A percentile compares a stretch with the other conserved stretches of the same genome.
phyloP scores from a whole-genome alignment of 2,113 vertebrate genomes.

The Elephas maximus region DNA sequence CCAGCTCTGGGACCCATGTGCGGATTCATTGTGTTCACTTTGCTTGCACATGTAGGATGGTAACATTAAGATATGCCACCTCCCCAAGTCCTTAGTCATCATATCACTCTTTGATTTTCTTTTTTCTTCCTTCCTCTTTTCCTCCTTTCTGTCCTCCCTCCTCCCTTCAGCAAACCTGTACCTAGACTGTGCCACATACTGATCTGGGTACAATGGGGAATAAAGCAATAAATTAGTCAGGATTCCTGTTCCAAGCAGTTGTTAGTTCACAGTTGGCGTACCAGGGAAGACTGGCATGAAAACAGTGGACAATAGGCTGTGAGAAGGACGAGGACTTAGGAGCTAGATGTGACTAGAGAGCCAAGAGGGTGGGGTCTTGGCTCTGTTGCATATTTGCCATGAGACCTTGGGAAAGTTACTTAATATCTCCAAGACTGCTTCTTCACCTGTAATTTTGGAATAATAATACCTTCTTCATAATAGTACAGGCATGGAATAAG shows the following conservation, averaged over 20 bases:
- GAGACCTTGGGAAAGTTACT: background rate
- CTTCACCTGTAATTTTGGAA: conserved; percentile 14
- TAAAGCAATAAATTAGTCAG: background rate
- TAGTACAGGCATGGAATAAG: background rate
- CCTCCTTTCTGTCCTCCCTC: background rate
- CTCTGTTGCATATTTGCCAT: background rate
- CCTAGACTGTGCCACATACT: background rate
- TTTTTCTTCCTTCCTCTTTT: background rate
- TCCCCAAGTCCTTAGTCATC: background rate
- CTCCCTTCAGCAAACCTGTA: background rate
- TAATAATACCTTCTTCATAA: background rate
- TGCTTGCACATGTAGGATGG: background rate
- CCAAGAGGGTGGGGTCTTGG: background rate
- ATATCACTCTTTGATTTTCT: background rate
- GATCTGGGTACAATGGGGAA: background rate
- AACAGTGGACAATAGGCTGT: background rate
- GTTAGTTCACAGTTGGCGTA: background rate
- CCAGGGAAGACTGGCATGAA: background rate
- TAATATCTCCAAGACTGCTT: background rate
- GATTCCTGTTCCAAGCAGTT: background rate
- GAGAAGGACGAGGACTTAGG: background rate
- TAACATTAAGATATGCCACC: background rate
- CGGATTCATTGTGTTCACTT: background rate
- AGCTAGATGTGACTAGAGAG: background rate
- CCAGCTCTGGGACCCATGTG: background rate